Evolutionary conservation across 2,888 invertebrate genomes (phyloP), one percentile per base, ranked within the genome.

Genomic region (Antheraea assamensis): DNA sequence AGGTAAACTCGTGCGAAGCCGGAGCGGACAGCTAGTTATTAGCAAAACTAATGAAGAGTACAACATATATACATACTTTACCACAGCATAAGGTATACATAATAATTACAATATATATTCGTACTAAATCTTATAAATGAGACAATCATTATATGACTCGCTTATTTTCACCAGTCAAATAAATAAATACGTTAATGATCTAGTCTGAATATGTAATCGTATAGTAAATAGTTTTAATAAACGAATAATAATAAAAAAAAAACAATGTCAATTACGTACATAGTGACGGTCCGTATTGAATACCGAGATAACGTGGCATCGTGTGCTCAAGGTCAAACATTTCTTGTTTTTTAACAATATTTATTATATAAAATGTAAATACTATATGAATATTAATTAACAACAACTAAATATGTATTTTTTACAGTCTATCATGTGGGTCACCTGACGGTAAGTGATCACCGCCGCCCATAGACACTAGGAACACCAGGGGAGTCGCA

Each of bases 201-300:
- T 30, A 64, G 27, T 30, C 17, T 64, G 1, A 64, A 17, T 10
- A 2, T 24, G n/a, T 58, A 58, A 58, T 58, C 58, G 58, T 58
- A 58, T 2, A 73, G 71, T 66, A 74, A 72, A 73, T 71, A 70
- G 35, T 49, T 49, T 70, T 49, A 73, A 71, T 70, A 58, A 75
- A 71, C 15, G 70, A n/a, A 77, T 74, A 7, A 58, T 74, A 77
- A 72, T 74, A 74, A 77, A 58, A 73, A 77, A 74, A 75, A 77
- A 78, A 79, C 35, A 83, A 82, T 76, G 80, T n/a, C n/a, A n/a
- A n/a, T n/a, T n/a, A n/a, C n/a, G n/a, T n/a, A 79, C 82, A 82
- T 75, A 80, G 74, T 52, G 71, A 49, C 72, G 70, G 72, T 78
- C 75, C 74, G 74, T 76, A 71, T 72, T 73, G 35, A 64, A 75